These are phyloP conservation scores for Tricholauxania praeusta DNA, from an alignment of 2,888 invertebrate genomes.

Conservation along the genomic window DNA sequence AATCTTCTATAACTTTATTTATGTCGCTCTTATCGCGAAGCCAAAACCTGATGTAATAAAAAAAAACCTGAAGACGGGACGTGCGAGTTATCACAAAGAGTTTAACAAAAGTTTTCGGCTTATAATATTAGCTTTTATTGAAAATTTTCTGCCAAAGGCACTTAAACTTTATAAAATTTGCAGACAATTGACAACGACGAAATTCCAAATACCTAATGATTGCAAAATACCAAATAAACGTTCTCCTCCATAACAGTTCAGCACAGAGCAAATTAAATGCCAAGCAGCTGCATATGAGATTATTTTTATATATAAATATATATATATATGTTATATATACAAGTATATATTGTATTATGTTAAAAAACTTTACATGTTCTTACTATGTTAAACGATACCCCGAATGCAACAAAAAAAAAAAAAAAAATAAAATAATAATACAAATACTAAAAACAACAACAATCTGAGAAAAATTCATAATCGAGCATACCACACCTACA, in stretches of 20 bases:
- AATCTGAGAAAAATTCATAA: background rate
- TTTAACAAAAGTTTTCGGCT: too few species aligned
- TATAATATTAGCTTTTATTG: too few species aligned
- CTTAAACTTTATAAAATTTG: too few species aligned
- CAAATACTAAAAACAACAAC: slow-evolving; percentile 8
- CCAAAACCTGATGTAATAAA: too few species aligned
- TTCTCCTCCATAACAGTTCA: background rate
- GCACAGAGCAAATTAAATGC: background rate
- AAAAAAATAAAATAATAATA: too few species aligned
- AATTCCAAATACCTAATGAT: background rate
- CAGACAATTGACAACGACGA: too few species aligned
- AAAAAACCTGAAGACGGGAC: too few species aligned
- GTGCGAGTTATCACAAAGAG: too few species aligned
- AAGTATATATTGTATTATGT: slow-evolving; percentile 14
- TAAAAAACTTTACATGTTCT: slow-evolving; percentile 23
- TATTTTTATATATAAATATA: slow-evolving; percentile 20
- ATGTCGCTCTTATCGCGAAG: too few species aligned
- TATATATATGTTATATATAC: too few species aligned
- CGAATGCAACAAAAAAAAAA: slow-evolving; percentile 22
- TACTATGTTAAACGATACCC: slow-evolving; percentile 35
- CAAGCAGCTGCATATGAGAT: slow-evolving; percentile 22
- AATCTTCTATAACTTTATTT: too few species aligned
- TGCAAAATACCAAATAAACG: background rate
- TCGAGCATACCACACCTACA: slow-evolving; percentile 25
- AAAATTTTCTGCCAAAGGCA: too few species aligned